Evolutionary conservation across 2,888 invertebrate genomes (phyloP), one percentile per base, ranked within the genome.

Genomic region (Macrosiphum euphorbiae): DNA sequence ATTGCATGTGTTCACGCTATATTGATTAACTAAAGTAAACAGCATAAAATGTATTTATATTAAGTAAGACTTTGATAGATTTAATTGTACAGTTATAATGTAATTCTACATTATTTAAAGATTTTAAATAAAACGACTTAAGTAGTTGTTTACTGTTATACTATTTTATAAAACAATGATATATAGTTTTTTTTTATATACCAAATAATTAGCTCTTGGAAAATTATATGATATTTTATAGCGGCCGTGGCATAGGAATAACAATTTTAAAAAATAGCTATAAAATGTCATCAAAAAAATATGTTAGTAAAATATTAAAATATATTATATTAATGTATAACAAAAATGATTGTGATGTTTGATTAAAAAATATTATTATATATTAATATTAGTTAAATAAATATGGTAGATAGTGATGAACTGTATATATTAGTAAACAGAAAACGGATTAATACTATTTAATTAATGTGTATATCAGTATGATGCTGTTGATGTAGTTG

Each of bases 401-500:
- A 52, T 20, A 50, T 92, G 78, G 24, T 88, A 55, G 24, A 90
- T 24, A 28, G 28, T 78, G 89, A 44, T 61, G n/a, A 58, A 50
- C 41, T 92, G 11, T 78, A 16, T 24, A 58, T 41, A 92, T 88
- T 92, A 92, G 92, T 92, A 88, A 24, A 26, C 47, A n/a, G 28
- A 58, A 85, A 91, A 44, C n/a, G 0, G 41, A 86, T 87, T 47
- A 87, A n/a, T 61, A 67, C 11, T 55, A 92, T 78, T 28, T 44
- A 50, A 92, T 86, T 86, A 28, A 8, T 55, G 47, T 85, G 28
- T 1, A 26, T 24, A 52, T 92, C 52, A 92, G 52, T 92, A 92
- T 78, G 92, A 5, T 41, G 90, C 13, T 28, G 90, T 41, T 41
- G 88, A 88, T 87, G 92, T 92, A 3, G 90, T 89, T 8, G 92